Conservation (phyloP, 2,797 vertebrate genomes). For the Varecia variegata region DNA sequence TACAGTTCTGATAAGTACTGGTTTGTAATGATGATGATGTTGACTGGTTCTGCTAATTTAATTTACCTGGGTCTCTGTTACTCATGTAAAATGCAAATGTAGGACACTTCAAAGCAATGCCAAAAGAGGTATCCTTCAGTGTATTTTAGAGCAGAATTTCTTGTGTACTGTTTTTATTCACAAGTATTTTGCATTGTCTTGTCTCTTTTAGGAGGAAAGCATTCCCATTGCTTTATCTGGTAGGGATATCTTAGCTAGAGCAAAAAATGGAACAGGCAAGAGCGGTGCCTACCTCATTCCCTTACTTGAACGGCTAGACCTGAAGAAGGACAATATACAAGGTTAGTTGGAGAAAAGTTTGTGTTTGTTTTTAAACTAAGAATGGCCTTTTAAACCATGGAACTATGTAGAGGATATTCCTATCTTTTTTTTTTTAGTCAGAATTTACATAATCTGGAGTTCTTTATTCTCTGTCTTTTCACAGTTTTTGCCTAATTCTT, state of each 20-base stretch:
- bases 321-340: conserved; percentile 99
- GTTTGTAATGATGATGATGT: conserved; percentile 10
- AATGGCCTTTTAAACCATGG: neutral
- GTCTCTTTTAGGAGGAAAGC: conserved; percentile 94
- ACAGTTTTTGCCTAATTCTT: neutral
- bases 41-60: conserved; percentile 5
- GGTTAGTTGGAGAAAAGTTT: conserved; percentile 84
- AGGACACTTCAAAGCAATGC: neutral
- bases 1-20: neutral
- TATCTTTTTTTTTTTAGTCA: neutral
- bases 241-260: conserved; percentile 99
- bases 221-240: conserved; percentile 99
- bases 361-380: neutral
- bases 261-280: conserved; percentile 99
- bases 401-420: neutral
- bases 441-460: conserved; percentile 20
- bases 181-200: conserved; percentile 50
- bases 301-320: conserved; percentile 99
- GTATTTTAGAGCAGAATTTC: conserved; percentile 25
- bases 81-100: neutral
- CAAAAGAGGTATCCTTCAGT: neutral
- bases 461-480: neutral
- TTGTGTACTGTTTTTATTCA: neutral
- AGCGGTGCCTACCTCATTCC: conserved; percentile 99
- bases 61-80: neutral